These are phyloP conservation scores for Chymomyza fuscimana DNA, from an alignment of 2,888 invertebrate species.

Conservation along the genomic window DNA sequence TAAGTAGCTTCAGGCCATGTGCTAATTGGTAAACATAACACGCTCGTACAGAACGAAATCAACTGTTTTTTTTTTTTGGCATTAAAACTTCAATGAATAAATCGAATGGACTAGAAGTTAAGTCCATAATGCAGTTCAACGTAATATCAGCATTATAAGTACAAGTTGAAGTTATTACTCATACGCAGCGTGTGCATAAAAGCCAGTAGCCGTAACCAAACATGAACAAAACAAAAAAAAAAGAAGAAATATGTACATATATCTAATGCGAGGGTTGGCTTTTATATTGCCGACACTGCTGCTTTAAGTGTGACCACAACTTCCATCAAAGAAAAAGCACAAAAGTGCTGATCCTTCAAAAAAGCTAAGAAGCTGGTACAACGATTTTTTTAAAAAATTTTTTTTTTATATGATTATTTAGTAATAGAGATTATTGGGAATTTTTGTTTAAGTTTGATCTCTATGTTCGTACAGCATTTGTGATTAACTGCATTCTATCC, in stretches of 20 bases:
- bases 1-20: slow-evolving; percentile 20
- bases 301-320: too few species aligned
- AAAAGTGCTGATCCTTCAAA: too few species aligned
- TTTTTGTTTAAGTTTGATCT: too few species aligned
- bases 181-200: not conserved
- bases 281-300: too few species aligned
- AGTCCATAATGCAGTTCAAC: not conserved
- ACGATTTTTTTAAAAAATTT: too few species aligned
- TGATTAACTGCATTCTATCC: too few species aligned
- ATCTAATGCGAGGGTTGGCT: not conserved
- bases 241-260: not conserved
- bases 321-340: too few species aligned
- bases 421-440: too few species aligned
- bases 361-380: too few species aligned
- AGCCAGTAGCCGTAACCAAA: not conserved
- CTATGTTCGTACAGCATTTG: too few species aligned
- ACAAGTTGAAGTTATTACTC: slow-evolving; percentile 7
- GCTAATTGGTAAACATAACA: slow-evolving; percentile 65
- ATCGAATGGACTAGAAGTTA: slow-evolving; percentile 7
- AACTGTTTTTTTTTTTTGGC: slow-evolving; percentile 56
- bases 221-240: slow-evolving; percentile 3
- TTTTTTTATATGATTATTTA: too few species aligned
- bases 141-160: not conserved
- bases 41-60: slow-evolving; percentile 28
- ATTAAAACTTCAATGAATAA: slow-evolving; percentile 32